phyloP scores from a whole-genome alignment of 2,113 vertebrate genomes.

The Megatriorchis doriae region DNA sequence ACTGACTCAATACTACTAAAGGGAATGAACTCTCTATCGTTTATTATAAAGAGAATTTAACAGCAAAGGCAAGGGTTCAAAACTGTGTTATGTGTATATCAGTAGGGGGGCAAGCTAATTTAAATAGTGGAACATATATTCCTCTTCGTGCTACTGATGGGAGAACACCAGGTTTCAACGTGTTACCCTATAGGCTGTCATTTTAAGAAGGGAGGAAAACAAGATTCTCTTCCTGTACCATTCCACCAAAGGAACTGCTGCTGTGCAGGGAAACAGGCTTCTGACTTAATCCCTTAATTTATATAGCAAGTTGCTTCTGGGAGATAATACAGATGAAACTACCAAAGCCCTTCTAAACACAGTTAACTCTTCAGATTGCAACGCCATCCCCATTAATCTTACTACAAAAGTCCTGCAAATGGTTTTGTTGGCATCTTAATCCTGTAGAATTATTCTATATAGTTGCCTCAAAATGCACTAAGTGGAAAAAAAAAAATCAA shows the following conservation, averaged over 20 bases:
- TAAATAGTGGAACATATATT: background rate
- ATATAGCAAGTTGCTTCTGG: background rate
- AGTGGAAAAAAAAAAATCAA: background rate
- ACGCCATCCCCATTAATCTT: background rate
- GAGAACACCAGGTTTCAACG: background rate
- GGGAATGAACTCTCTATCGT: background rate
- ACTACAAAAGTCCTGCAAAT: background rate
- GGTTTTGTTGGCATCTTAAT: background rate
- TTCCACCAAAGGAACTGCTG: background rate
- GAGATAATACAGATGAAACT: background rate
- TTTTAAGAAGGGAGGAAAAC: background rate
- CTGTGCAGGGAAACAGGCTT: background rate
- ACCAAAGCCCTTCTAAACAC: background rate
- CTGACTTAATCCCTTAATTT: background rate
- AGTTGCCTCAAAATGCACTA: background rate
- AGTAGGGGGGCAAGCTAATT: background rate
- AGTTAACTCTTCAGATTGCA: background rate
- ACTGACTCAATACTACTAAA: background rate
- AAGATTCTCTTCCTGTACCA: background rate
- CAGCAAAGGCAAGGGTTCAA: background rate
- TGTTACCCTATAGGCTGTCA: background rate
- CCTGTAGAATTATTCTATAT: background rate
- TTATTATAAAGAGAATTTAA: background rate
- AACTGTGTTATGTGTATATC: background rate
- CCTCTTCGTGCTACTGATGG: background rate